Percentiles rank a stretch among this genome's conserved stretches.
Evolutionary conservation across 2,888 invertebrate species (phyloP).

Genomic region (Drosophila meridionalis): DNA sequence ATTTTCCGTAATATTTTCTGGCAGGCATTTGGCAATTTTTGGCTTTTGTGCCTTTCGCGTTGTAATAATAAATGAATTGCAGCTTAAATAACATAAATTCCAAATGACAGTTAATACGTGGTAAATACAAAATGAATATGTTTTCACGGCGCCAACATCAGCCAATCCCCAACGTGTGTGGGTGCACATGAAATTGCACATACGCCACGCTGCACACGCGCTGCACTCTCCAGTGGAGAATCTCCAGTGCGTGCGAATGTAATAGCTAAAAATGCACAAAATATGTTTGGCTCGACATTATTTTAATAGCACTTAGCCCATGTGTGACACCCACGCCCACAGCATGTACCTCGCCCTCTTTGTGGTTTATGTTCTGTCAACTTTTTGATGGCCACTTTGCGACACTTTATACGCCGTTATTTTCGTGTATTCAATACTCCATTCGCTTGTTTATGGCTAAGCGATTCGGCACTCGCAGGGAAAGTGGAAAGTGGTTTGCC

Average conservation of each 20-base stretch:
- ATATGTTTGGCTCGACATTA: slow-evolving; percentile 58
- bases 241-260: slow-evolving; percentile 35
- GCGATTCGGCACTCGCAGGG: slow-evolving; percentile 5
- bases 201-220: slow-evolving; percentile 24
- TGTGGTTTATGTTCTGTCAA: slow-evolving; percentile 49
- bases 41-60: slow-evolving; percentile 1
- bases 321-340: slow-evolving; percentile 5
- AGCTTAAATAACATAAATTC: slow-evolving; percentile 57
- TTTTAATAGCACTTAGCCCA: slow-evolving; percentile 49
- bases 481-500: slow-evolving; percentile 29
- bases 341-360: background rate
- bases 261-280: slow-evolving; percentile 61
- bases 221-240: background rate
- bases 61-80: slow-evolving; percentile 39
- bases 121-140: slow-evolving; percentile 51
- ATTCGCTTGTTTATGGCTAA: slow-evolving; percentile 43
- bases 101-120: slow-evolving; percentile 59
- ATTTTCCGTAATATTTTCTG: slow-evolving; percentile 1
- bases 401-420: slow-evolving; percentile 50
- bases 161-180: background rate
- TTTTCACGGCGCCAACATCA: slow-evolving; percentile 6
- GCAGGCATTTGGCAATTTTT: slow-evolving; percentile 8
- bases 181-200: slow-evolving; percentile 30
- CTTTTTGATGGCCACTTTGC: slow-evolving; percentile 70
- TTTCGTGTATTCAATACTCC: slow-evolving; percentile 43